These are phyloP conservation scores for Drosophila yooni DNA, from an alignment of 2,888 invertebrate genomes.

Conservation along the genomic window DNA sequence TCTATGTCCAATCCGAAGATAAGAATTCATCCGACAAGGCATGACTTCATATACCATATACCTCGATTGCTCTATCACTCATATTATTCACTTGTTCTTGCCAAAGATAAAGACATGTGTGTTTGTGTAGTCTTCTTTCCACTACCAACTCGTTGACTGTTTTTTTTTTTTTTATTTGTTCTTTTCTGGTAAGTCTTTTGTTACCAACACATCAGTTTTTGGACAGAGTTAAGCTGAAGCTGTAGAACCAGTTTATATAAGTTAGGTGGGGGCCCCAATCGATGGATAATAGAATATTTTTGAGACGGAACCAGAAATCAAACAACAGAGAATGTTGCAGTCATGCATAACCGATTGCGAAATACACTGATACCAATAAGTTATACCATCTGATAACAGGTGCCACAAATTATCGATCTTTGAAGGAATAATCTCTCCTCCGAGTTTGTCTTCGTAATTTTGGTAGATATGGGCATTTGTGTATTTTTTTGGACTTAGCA, in stretches of 20 bases:
- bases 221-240: constrained; percentile 34
- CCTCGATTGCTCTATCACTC: constrained; percentile 46
- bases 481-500: no score
- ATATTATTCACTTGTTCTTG: constrained; percentile 39
- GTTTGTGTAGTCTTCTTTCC: constrained; percentile 9
- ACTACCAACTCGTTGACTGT: constrained; percentile 27
- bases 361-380: not conserved
- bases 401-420: not conserved
- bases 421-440: not conserved
- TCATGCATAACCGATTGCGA: not conserved
- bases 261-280: constrained; percentile 1
- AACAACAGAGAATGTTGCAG: not conserved
- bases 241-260: constrained; percentile 56
- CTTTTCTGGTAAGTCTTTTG: constrained; percentile 15
- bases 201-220: constrained; percentile 20
- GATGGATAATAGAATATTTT: constrained; percentile 9
- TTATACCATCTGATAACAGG: not conserved
- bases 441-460: not conserved
- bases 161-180: constrained; percentile 9
- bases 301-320: constrained; percentile 24
- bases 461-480: not conserved
- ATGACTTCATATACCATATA: constrained; percentile 43
- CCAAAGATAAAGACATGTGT: constrained; percentile 45
- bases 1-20: constrained; percentile 52
- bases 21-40: constrained; percentile 43